These are phyloP conservation scores for Nibea albiflora DNA, from an alignment of 2,113 vertebrate species.

Conservation along the genomic window DNA sequence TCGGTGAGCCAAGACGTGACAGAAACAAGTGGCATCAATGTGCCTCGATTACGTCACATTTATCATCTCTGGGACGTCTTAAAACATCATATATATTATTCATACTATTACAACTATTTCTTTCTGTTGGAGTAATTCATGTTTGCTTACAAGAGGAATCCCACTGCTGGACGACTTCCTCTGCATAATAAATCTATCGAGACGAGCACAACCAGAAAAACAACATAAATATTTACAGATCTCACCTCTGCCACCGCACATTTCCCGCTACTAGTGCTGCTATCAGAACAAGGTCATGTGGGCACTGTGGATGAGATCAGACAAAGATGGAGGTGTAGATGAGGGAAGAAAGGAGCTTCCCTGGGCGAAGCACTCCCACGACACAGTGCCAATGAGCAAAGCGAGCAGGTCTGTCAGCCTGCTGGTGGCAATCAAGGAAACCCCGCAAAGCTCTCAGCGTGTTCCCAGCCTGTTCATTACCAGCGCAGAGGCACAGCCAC, in stretches of 20 bases:
- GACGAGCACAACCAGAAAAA: not conserved
- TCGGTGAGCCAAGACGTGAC: not conserved
- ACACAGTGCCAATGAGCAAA: constrained; percentile 58
- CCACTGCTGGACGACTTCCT: not conserved
- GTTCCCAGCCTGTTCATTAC: constrained; percentile 66
- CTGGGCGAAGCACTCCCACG: not conserved
- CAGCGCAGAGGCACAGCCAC: constrained; percentile 28
- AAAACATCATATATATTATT: not conserved
- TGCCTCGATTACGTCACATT: not conserved
- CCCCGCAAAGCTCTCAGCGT: constrained; percentile 56
- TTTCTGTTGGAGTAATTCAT: not conserved
- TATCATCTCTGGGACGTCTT: not conserved
- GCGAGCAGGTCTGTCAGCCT: constrained; percentile 59
- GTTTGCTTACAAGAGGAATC: not conserved
- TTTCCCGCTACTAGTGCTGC: not conserved
- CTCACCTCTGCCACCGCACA: not conserved
- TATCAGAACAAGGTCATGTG: constrained; percentile 2
- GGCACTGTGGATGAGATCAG: constrained; percentile 19
- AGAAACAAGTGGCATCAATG: not conserved
- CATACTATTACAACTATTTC: not conserved
- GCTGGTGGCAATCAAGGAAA: constrained; percentile 67
- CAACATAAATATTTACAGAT: not conserved
- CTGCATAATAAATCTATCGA: not conserved
- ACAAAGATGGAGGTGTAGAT: constrained; percentile 24
- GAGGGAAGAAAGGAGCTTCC: constrained; percentile 30